Conservation (phyloP, 53 echinoderm and acorn worm genomes). For the Luidia sarsii region DNA sequence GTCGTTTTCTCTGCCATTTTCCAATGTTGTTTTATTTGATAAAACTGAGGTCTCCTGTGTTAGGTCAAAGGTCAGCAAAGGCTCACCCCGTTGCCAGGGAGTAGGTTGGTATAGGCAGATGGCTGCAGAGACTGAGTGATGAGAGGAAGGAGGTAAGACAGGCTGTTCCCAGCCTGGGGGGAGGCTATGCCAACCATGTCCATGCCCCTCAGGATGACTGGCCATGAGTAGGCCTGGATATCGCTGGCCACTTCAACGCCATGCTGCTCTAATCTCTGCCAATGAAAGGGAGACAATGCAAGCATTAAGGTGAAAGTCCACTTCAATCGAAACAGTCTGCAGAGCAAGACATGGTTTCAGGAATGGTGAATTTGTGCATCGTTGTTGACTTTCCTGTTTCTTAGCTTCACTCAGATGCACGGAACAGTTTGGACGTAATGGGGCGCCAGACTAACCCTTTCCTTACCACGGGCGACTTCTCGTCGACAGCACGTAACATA, state of each 20-base stretch:
- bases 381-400: too few relatives aligned
- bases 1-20: too few relatives aligned
- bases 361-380: too few relatives aligned
- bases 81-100: conserved; percentile 90
- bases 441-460: too few relatives aligned
- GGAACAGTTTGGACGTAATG: too few relatives aligned
- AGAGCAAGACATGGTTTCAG: too few relatives aligned
- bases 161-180: conserved; percentile 49
- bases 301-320: neutral
- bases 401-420: too few relatives aligned
- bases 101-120: conserved; percentile 62
- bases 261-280: neutral
- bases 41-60: too few relatives aligned
- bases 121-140: conserved; percentile 77
- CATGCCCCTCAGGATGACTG: conserved; percentile 78
- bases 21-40: too few relatives aligned
- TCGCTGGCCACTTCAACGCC: conserved; percentile 45
- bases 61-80: neutral
- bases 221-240: conserved; percentile 84
- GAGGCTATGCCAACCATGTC: conserved; percentile 80
- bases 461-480: too few relatives aligned
- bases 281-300: neutral
- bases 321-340: too few relatives aligned
- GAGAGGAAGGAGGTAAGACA: conserved; percentile 77
- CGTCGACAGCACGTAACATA: too few relatives aligned